phyloP scores from a whole-genome alignment of 2,797 vertebrate species.

The Calcarius lapponicus region DNA sequence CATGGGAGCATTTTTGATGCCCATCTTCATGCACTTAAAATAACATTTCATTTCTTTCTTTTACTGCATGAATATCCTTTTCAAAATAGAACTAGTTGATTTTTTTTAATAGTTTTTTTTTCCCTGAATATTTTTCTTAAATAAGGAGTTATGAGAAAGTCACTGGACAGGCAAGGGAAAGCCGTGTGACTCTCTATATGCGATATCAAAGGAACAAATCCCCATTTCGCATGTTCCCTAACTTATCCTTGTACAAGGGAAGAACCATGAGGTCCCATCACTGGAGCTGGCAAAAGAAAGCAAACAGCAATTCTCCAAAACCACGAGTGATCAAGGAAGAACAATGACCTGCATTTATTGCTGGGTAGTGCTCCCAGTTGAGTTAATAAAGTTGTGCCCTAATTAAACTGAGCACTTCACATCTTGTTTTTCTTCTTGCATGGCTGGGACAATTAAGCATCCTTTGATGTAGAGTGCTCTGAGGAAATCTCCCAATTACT shows the following conservation, averaged over 20 bases:
- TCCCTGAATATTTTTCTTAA: not conserved
- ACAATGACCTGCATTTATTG: slow-evolving; percentile 67
- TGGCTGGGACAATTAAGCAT: slow-evolving; percentile 67
- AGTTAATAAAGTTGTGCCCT: slow-evolving; percentile 71
- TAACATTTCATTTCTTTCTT: not conserved
- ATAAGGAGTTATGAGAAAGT: not conserved
- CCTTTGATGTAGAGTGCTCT: slow-evolving; percentile 70
- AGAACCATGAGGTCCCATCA: not conserved
- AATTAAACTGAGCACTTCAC: slow-evolving; percentile 68
- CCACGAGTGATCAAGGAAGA: slow-evolving; percentile 40
- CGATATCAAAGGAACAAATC: not conserved
- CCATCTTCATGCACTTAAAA: not conserved
- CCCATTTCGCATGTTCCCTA: not conserved
- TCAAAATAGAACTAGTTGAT: not conserved
- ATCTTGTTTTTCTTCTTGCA: slow-evolving; percentile 71
- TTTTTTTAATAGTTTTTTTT: not conserved
- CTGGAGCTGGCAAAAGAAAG: not conserved
- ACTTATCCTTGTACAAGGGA: not conserved
- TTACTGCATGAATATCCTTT: not conserved
- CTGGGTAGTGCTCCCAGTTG: slow-evolving; percentile 52
- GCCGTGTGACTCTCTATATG: not conserved
- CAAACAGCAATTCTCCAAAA: slow-evolving; percentile 17
- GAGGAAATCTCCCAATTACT: slow-evolving; percentile 71
- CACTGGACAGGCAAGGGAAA: not conserved
- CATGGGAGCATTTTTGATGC: not conserved